A percentile compares a stretch with the other conserved stretches of the same genome.
These are phyloP conservation scores for Molossus alvarezi DNA, from an alignment of 2,797 vertebrate species.

Conservation along the genomic window DNA sequence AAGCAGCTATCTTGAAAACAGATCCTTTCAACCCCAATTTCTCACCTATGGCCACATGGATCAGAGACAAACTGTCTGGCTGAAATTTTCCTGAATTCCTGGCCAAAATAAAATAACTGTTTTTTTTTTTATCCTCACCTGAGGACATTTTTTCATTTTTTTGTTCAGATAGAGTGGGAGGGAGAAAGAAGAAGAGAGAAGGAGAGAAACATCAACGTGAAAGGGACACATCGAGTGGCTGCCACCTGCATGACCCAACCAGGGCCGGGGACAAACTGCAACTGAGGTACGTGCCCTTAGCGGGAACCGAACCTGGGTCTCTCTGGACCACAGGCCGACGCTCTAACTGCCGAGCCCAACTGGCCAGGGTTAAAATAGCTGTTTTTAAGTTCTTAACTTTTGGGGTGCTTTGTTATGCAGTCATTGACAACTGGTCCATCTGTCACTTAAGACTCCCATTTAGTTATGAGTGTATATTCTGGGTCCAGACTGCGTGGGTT, in stretches of 20 bases:
- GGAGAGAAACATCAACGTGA: no score
- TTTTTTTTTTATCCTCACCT: neutral
- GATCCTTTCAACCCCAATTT: neutral
- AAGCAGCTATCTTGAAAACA: neutral
- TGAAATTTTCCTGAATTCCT: neutral
- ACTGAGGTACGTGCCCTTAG: no score
- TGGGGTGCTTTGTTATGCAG: neutral
- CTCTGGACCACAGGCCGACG: no score
- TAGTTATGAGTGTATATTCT: neutral
- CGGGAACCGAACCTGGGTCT: no score
- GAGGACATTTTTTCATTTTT: no score
- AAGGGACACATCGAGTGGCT: no score
- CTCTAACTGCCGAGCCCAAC: no score
- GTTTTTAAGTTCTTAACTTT: neutral
- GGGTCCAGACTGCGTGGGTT: neutral
- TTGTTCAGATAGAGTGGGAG: no score
- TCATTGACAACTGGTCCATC: neutral
- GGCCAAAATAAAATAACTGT: conserved; percentile 22
- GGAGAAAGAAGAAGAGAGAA: no score
- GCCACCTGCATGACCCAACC: no score
- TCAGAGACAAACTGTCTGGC: neutral
- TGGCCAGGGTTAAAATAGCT: neutral
- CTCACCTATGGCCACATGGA: neutral
- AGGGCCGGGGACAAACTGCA: no score
- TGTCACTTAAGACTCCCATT: neutral